A percentile compares a stretch with the other conserved stretches of the same genome.
These are phyloP conservation scores for Crotalus viridis DNA, from an alignment of 2,113 vertebrate species.

Conservation along the genomic window DNA sequence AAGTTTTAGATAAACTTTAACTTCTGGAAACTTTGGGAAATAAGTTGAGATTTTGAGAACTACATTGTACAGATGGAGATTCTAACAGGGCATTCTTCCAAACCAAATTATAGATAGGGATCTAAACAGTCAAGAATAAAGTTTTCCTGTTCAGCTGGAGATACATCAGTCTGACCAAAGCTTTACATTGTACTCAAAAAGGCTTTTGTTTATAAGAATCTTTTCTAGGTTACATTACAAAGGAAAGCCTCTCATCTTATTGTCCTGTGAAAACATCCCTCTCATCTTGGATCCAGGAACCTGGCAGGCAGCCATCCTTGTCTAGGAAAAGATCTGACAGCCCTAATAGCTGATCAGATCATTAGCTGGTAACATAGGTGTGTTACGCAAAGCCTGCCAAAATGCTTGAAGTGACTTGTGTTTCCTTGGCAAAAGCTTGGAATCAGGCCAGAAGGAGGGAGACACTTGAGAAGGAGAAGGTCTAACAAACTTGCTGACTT, in stretches of 20 bases:
- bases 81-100: background rate
- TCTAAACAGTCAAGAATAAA: background rate
- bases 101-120: background rate
- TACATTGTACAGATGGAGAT: background rate
- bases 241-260: constrained; percentile 61
- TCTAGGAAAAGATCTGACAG: constrained; percentile 66
- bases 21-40: background rate
- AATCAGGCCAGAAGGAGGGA: background rate
- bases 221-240: constrained; percentile 5
- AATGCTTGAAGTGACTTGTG: constrained; percentile 46
- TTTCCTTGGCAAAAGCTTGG: constrained; percentile 2
- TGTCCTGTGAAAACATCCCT: constrained; percentile 60
- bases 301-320: constrained; percentile 57
- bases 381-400: constrained; percentile 41
- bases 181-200: background rate
- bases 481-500: background rate
- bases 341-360: constrained; percentile 63
- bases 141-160: background rate
- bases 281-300: constrained; percentile 56
- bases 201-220: background rate
- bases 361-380: constrained; percentile 64
- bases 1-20: background rate
- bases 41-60: background rate
- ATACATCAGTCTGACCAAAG: background rate
- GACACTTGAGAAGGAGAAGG: background rate